Base-by-base conservation (phyloP, 2,888 invertebrate genomes). In the Chaetoderma sp. region DNA sequence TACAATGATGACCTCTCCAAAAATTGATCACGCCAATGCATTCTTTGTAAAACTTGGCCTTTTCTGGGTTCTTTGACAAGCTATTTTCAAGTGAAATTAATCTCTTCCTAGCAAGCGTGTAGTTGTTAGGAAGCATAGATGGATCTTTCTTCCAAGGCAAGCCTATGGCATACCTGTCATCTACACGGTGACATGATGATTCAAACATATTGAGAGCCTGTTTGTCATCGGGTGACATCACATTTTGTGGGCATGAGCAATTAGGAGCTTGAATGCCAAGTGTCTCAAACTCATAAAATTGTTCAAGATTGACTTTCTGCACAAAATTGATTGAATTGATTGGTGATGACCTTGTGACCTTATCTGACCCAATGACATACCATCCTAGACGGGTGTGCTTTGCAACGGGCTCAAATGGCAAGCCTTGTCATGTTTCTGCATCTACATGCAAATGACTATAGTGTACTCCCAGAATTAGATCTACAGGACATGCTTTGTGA, bases 81-180 rank as follows among this genome's bases (percentile, higher is more conserved):
- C 60, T 60, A 4, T 25, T 18, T 21, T 49, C 49, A 32, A 50
- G 36, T 13, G 60, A 60, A 10, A 50, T 23, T 21, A 60, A 21
- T 28, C 60, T 30, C 27, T 60, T 60, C 33, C 36, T 39, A 23
- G 60, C 60, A 13, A 60, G n/a, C 30, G 33, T 45, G 21, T 52
- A 59, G 28, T 65, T 65, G 30, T 59, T 25, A 6, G 59, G 50
- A 4, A 60, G 23, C 21, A 45, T 16, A 4, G n/a, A 21, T 18
- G 32, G 49, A 28, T 30, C 60, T 18, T 60, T 52, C 45, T 65
- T 65, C 59, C 64, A 60, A 8, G 64, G 63, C 6, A 63, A 32
- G 21, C 58, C 44, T 42, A 58, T 58, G 4, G 44, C n/a, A 54
- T 32, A 58, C 4, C 58, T 25, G 8, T 42, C 27, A 8, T 13